Conservation (phyloP, 2,888 invertebrate species). For the Miltochrista miniata region DNA sequence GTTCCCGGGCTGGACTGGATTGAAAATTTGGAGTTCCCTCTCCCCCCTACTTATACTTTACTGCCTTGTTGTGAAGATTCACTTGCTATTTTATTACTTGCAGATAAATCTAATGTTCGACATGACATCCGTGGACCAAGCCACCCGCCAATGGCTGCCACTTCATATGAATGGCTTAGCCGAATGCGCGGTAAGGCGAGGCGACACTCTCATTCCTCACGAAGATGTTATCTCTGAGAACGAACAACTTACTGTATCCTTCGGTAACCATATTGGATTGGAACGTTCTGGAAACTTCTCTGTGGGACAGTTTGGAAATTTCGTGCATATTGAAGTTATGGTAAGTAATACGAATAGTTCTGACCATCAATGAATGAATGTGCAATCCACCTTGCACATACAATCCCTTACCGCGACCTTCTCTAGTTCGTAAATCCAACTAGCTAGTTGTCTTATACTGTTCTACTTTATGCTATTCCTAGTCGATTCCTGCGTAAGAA, state of each 20-base stretch:
- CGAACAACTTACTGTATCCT: slow-evolving; percentile 88
- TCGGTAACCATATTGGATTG: slow-evolving; percentile 86
- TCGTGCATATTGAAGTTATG: slow-evolving; percentile 86
- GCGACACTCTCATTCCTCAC: slow-evolving; percentile 83
- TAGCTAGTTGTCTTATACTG: too few relatives aligned
- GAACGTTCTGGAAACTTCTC: slow-evolving; percentile 84
- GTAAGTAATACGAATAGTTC: too few relatives aligned
- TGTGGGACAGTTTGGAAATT: slow-evolving; percentile 89
- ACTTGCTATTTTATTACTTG: neutral
- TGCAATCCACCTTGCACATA: too few relatives aligned
- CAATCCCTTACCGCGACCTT: too few relatives aligned
- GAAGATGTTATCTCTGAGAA: slow-evolving; percentile 91
- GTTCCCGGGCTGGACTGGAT: too few relatives aligned
- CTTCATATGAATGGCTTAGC: slow-evolving; percentile 89
- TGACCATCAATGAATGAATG: too few relatives aligned
- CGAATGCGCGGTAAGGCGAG: slow-evolving; percentile 88
- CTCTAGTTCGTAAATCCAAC: too few relatives aligned
- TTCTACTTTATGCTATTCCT: too few relatives aligned
- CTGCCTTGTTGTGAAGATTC: too few relatives aligned
- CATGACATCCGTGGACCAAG: slow-evolving; percentile 83
- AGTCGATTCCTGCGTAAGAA: too few relatives aligned
- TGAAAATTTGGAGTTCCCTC: too few relatives aligned
- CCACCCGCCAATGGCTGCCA: slow-evolving; percentile 88
- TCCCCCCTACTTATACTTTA: too few relatives aligned
- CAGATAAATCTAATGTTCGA: slow-evolving; percentile 90